phyloP scores from a whole-genome alignment of 2,797 vertebrate genomes.

The Argya squamiceps region DNA sequence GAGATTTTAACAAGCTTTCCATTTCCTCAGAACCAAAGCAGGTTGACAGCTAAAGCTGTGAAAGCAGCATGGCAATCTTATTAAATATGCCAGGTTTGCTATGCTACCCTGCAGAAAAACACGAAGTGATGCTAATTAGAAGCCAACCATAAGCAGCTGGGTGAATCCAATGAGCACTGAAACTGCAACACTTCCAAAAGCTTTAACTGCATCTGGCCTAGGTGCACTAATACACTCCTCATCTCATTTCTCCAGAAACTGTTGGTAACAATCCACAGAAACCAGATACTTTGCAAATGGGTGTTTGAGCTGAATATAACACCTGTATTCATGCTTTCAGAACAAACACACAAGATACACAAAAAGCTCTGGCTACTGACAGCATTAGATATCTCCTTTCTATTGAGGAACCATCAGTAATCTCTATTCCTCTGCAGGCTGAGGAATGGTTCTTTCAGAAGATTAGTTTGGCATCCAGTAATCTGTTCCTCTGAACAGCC shows the following conservation, averaged over 20 bases:
- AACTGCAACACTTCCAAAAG: neutral
- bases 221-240: neutral
- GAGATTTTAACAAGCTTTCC: neutral
- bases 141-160: neutral
- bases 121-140: neutral
- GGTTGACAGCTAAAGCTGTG: neutral
- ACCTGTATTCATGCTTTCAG: neutral
- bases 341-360: neutral
- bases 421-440: neutral
- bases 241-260: neutral
- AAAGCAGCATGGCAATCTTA: neutral
- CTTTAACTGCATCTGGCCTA: neutral
- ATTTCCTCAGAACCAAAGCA: neutral
- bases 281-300: rapidly evolving
- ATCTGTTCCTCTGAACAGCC: neutral
- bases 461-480: neutral
- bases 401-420: neutral
- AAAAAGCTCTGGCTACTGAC: neutral
- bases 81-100: neutral
- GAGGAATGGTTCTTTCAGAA: neutral
- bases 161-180: neutral
- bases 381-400: neutral
- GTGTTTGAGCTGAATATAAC: neutral
- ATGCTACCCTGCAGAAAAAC: neutral
- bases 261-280: neutral